Evolutionary conservation across 2,797 vertebrate genomes (phyloP).

Genomic region (Phylloscopus collybita): DNA sequence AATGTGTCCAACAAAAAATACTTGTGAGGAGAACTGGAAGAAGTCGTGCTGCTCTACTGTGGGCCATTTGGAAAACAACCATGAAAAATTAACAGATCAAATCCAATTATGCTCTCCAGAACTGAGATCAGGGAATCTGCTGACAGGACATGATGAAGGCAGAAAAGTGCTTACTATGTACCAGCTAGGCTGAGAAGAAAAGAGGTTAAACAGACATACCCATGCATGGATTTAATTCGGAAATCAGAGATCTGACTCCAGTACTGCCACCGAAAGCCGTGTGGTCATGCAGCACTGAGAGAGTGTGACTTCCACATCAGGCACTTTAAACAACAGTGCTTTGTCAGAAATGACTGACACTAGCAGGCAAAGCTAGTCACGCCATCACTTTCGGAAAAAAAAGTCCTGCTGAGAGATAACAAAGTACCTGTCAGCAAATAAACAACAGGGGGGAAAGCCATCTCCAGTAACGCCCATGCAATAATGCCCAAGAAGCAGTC

Average conservation of each 20-base stretch:
- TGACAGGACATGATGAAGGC: neutral
- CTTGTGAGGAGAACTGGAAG: neutral
- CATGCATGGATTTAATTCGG: neutral
- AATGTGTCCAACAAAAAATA: neutral
- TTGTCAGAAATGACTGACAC: neutral
- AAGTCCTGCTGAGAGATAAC: neutral
- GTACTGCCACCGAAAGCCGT: fast-evolving
- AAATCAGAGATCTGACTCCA: neutral
- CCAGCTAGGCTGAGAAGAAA: neutral
- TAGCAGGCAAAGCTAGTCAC: neutral
- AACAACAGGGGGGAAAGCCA: neutral
- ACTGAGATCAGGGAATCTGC: neutral
- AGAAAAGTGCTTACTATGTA: neutral
- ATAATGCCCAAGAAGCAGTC: neutral
- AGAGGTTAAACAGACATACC: neutral
- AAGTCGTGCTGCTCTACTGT: neutral
- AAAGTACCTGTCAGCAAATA: neutral
- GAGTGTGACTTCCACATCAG: fast-evolving
- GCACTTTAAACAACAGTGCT: neutral
- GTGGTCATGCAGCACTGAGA: neutral
- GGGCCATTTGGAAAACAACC: neutral
- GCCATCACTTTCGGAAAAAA: neutral
- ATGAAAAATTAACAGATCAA: neutral
- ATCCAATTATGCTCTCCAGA: neutral
- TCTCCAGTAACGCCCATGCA: neutral